A percentile compares a stretch with the other conserved stretches of the same genome.
phyloP scores from a whole-genome alignment of 2,797 vertebrate genomes.

The Falco concolor region DNA sequence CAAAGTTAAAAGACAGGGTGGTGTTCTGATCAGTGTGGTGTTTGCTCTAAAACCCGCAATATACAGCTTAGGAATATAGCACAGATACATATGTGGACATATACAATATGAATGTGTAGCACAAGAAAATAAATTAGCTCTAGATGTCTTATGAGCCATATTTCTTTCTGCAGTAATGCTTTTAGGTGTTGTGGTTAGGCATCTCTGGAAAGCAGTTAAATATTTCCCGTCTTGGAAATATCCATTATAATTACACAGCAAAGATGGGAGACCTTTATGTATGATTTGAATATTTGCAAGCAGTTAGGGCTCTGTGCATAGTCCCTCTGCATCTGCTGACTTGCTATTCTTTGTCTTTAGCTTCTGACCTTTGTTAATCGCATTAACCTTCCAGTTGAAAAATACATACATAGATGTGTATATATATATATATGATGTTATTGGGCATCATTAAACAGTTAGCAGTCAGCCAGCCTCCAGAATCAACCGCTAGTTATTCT shows the following conservation, averaged over 20 bases:
- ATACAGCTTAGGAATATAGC: neutral
- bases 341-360: neutral
- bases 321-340: neutral
- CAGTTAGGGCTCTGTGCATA: neutral
- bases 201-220: neutral
- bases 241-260: neutral
- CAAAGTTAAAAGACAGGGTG: neutral
- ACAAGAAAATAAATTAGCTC: neutral
- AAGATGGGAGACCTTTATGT: neutral
- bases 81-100: neutral
- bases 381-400: neutral
- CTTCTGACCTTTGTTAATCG: neutral
- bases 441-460: neutral
- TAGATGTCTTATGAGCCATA: neutral
- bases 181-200: neutral
- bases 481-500: neutral
- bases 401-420: too few relatives aligned
- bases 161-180: neutral
- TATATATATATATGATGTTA: neutral
- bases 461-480: neutral
- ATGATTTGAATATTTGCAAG: neutral
- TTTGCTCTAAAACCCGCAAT: neutral
- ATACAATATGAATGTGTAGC: neutral
- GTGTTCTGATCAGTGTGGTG: neutral
- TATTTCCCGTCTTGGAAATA: slow-evolving; percentile 8